phyloP scores from a whole-genome alignment of 2,797 vertebrate genomes.

The Crenichthys baileyi region DNA sequence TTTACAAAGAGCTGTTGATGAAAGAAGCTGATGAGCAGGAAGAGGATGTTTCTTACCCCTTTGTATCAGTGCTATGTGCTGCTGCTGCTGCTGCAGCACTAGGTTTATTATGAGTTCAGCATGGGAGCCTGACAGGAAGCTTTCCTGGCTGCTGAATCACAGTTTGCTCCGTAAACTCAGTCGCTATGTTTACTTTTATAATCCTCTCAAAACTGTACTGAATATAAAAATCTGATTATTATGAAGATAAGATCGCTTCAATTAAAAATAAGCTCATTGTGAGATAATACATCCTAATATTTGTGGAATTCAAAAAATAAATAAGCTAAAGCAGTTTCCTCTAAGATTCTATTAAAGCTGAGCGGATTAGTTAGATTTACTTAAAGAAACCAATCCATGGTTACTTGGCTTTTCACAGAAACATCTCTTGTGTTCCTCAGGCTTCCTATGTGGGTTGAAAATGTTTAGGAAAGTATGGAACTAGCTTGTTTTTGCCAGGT shows the following conservation, averaged over 20 bases:
- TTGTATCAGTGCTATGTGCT: constrained; percentile 14
- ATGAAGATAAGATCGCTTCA: background rate
- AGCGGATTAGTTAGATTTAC: no score
- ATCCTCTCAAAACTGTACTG: background rate
- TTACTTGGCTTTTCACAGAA: no score
- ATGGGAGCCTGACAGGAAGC: constrained; percentile 37
- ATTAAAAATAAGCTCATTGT: background rate
- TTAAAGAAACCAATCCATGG: no score
- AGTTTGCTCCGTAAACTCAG: background rate
- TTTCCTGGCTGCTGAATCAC: constrained; percentile 1
- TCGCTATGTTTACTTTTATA: background rate
- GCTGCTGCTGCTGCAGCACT: constrained; percentile 6
- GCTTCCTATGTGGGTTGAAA: no score
- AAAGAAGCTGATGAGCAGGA: constrained; percentile 48
- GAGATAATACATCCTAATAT: background rate
- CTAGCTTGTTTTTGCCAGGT: no score
- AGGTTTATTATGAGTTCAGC: constrained; percentile 34
- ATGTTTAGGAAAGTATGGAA: no score
- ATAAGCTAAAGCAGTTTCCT: no score
- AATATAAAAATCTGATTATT: background rate
- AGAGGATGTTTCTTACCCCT: constrained; percentile 34
- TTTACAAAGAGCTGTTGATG: constrained; percentile 30
- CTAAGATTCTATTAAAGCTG: no score
- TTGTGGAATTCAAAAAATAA: background rate
- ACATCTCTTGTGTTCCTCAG: no score